These are phyloP conservation scores for Syngnathus typhle DNA, from an alignment of 2,113 vertebrate genomes.

Conservation along the genomic window DNA sequence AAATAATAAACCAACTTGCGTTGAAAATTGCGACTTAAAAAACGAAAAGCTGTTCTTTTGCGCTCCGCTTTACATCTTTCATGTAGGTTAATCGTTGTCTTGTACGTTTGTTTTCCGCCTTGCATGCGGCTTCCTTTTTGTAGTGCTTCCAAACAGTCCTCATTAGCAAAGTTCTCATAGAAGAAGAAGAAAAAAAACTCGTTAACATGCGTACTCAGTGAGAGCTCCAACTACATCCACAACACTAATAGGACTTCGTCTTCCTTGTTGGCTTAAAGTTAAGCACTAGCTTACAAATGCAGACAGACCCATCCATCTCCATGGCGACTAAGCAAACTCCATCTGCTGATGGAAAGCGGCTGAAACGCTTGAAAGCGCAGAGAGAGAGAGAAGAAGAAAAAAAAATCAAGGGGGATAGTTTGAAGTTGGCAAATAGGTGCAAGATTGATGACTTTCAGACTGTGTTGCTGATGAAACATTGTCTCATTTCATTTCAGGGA, in stretches of 20 bases:
- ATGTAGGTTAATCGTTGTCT: constrained; percentile 3
- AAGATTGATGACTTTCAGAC: constrained; percentile 2
- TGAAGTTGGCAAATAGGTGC: background rate
- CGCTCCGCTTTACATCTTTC: background rate
- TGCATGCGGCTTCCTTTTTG: background rate
- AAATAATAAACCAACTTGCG: constrained; percentile 28
- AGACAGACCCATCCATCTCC: constrained; percentile 8
- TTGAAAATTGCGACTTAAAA: constrained; percentile 16
- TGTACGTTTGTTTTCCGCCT: background rate
- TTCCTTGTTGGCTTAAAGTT: constrained; percentile 7
- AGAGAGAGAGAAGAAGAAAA: background rate
- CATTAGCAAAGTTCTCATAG: background rate
- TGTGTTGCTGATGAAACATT: constrained; percentile 5
- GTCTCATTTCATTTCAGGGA: constrained; percentile 10
- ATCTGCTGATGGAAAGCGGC: background rate
- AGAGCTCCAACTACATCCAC: background rate
- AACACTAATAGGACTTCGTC: background rate
- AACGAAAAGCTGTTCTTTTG: constrained; percentile 5
- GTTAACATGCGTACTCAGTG: constrained; percentile 1
- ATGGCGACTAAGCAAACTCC: constrained; percentile 10
- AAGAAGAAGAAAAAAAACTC: background rate
- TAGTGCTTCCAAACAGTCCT: background rate
- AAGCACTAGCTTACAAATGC: constrained; percentile 3
- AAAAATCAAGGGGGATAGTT: background rate
- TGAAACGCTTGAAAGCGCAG: constrained; percentile 2